Evolutionary conservation across 1,140 invertebrate species (phyloP), one percentile per base, ranked within the genome.

Genomic region (Drosophila navojoa): DNA sequence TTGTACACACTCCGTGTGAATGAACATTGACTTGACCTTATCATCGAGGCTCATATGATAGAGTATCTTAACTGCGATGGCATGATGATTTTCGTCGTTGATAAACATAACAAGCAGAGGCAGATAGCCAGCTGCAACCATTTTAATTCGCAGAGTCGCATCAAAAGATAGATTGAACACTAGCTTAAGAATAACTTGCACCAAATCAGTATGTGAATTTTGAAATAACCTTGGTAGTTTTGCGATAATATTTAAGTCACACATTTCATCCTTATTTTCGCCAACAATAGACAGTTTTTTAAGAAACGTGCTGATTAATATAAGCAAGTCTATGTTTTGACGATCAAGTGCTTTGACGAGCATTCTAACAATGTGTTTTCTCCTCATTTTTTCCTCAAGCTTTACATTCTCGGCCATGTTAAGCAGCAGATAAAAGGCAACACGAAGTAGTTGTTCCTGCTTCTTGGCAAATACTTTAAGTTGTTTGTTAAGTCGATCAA

Each of bases 111-210:
- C 96, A 66, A 99, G 94, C 93, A 98, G 98, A 40, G 97, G 96
- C 55, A 99, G 92, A 45, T 99, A 93, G 58, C 97, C 98, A 87
- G 96, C 94, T 92, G 96, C 96, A 69, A 99, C 95, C 95, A 99
- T 99, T 93, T 96, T 96, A 61, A 95, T 95, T 62, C 98, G 94
- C 59, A 98, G 92, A 82, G 96, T 96, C 10, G 95, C 94, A 92
- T 99, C 98, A 93, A 99, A 99, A n/a, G 98, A 98, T 42, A 99
- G 94, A 94, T 99, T 99, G 80, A 98, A 97, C 6, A 99, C 93
- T 13, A 99, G 93, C 84, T 97, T 96, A 53, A 99, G 93, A 19
- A 96, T 96, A 57, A 97, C 95, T 92, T 96, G 96, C n/a, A 97
- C 94, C 50, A 99, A 93, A 93, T 98, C 97, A 77, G 94, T 93